Evolutionary conservation across 2,888 invertebrate species (phyloP), one percentile per base, ranked within the genome.

Genomic region (Andrena flavipes): DNA sequence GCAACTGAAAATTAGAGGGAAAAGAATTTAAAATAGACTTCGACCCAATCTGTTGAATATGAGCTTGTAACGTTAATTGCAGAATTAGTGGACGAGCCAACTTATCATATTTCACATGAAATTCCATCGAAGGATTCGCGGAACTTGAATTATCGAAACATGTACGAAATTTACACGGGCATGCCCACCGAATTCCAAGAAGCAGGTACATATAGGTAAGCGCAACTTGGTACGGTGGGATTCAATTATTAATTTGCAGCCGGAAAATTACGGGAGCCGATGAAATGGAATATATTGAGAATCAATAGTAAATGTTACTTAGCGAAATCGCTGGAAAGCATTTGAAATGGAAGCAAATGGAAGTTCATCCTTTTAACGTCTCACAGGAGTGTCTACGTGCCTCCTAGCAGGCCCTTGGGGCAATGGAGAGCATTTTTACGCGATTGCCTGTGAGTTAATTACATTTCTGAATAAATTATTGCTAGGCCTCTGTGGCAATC

Each of bases 241-340:
- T 68, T 54, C 42, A 42, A 80, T 80, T 80, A 80, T 62, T 80
- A 71, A 80, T 80, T 73, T 30, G 29, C 2, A 42, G 23, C 10
- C 20, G 67, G 56, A 23, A 65, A 80, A 73, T 69, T 63, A 65
- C 51, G 26, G 26, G 8, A 42, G 10, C 16, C 42, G 13, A 10
- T 10, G 13, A 73, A 70, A 60, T 64, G 10, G 20, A 7, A 73
- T 48, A 63, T 56, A 67, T 62, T 51, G 51, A 2, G 42, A 42
- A 67, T 80, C 33, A 23, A 65, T 74, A 42, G 16, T 54, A 23
- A 67, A 73, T 60, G 64, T 54, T 30, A 42, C 48, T 60, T 65
- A 16, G 8, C 8, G n/a, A 81, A 56, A 74, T 65, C 63, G 69
- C 26, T 51, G 35, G 23, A 8, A 51, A 33, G 49, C 51, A 51